Base-by-base conservation (phyloP, 2,113 vertebrate genomes). In the Leucopsar rothschildi region DNA sequence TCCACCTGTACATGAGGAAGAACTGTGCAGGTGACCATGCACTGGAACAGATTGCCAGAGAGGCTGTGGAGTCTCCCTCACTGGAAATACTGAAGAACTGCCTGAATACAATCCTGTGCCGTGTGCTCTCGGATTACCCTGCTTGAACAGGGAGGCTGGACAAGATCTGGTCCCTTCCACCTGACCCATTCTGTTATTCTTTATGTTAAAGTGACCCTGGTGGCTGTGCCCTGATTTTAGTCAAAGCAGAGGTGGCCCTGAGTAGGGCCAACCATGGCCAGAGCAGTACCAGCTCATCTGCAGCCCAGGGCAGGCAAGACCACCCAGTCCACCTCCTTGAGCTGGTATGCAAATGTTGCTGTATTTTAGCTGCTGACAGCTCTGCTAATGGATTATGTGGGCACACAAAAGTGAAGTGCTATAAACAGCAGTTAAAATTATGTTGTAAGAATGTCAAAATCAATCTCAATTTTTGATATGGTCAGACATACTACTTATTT, bases 241-340 rank as follows among this genome's bases (percentile, higher is more conserved):
- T 35, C 29, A 60, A 35, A 40, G 39, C 20, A 90, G 44, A 64
- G 27, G 10, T 39, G 19, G 44, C 12, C 21, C 35, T 45, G 1
- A 1, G 33, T 14, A 35, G 45, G 37, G 6, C 6, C 59, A 42
- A 15, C 2, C 1, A 44, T 18, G 22, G 24, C 35, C 57, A 78
- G n/a, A 70, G 60, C 22, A 79, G 23, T 20, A 17, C 29, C 1
- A 10, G 15, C 7, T 24, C 3, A 3, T 29, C 22, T 76, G 23
- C 49, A 87, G 35, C 20, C 6, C 29, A 52, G 29, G n/a, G 35
- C 7, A 60, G 31, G 11, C 11, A 11, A 57, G n/a, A 56, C 6
- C 1, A 1, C 10, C 3, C 0, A 1, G 27, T 52, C 49, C 15
- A 24, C 15, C 49, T 82, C 8, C 35, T 31, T 0, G 0, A 57